These are phyloP conservation scores for Labia minor DNA, from an alignment of 2,888 invertebrate genomes.

Conservation along the genomic window DNA sequence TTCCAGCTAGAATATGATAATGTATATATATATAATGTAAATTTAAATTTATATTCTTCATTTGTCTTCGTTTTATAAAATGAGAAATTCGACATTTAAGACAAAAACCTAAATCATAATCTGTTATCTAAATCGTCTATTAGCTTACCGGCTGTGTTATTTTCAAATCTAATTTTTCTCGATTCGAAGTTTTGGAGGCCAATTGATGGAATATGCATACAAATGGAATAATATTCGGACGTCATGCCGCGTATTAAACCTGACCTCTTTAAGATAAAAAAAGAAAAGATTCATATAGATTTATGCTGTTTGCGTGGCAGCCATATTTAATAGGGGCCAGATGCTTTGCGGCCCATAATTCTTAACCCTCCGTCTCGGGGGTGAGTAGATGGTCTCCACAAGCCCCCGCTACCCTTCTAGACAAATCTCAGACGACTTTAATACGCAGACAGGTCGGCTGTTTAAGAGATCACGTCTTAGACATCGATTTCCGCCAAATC, in stretches of 20 bases:
- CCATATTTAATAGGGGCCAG: conserved; percentile 1
- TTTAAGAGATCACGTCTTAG: not conserved
- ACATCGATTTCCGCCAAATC: conserved; percentile 5
- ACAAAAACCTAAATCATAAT: too few species aligned
- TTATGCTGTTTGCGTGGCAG: conserved; percentile 13
- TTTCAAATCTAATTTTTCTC: not conserved
- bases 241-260: not conserved
- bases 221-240: not conserved
- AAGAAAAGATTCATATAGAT: not conserved
- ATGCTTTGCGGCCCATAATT: conserved; percentile 13
- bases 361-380: not conserved
- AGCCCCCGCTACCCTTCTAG: too few species aligned
- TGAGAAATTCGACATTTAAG: too few species aligned
- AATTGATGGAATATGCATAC: conserved; percentile 5
- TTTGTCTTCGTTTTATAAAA: too few species aligned
- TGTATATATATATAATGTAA: too few species aligned
- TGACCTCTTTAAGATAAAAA: conserved; percentile 13
- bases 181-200: not conserved
- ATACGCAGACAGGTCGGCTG: not conserved
- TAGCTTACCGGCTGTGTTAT: not conserved
- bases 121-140: not conserved
- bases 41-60: too few species aligned
- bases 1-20: too few species aligned
- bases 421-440: not conserved
- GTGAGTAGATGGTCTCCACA: not conserved